These are phyloP conservation scores for Trematomus bernacchii DNA, from an alignment of 2,797 vertebrate genomes.

Conservation along the genomic window DNA sequence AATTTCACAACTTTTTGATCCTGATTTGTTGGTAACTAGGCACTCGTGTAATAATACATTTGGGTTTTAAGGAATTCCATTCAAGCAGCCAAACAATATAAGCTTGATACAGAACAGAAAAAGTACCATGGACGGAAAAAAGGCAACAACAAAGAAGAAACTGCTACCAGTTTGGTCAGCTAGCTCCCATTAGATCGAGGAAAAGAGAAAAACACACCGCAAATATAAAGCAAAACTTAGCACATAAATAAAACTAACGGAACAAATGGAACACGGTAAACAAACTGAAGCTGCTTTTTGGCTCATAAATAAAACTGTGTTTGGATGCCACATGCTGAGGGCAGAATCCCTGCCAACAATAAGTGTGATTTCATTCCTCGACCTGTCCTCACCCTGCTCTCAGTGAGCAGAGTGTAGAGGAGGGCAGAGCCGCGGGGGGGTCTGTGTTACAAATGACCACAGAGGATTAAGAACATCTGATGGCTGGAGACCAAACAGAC, in stretches of 20 bases:
- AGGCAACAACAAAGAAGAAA: too few species aligned
- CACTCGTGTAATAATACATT: conserved; percentile 1
- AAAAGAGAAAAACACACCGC: too few species aligned
- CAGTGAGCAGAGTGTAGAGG: not conserved
- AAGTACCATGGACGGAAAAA: too few species aligned
- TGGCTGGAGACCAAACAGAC: conserved; percentile 37
- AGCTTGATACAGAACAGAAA: too few species aligned
- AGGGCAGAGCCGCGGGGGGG: not conserved
- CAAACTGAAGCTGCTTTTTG: not conserved
- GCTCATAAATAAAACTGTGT: not conserved
- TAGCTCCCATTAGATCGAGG: too few species aligned
- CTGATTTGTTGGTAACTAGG: conserved; percentile 21
- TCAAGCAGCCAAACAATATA: too few species aligned
- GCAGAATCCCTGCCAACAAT: not conserved
- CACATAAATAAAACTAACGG: too few species aligned
- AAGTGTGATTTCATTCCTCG: conserved; percentile 5
- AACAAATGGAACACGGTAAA: too few species aligned
- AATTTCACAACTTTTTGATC: not conserved
- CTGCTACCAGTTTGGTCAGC: too few species aligned
- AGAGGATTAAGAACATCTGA: conserved; percentile 47
- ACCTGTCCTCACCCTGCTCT: conserved; percentile 7
- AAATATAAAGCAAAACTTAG: too few species aligned
- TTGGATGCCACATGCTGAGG: conserved; percentile 6
- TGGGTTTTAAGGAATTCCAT: conserved; percentile 4
- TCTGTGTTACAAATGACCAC: conserved; percentile 34